Base-by-base conservation (phyloP, 1,140 invertebrate genomes). In the Dendrolimus kikuchii region DNA sequence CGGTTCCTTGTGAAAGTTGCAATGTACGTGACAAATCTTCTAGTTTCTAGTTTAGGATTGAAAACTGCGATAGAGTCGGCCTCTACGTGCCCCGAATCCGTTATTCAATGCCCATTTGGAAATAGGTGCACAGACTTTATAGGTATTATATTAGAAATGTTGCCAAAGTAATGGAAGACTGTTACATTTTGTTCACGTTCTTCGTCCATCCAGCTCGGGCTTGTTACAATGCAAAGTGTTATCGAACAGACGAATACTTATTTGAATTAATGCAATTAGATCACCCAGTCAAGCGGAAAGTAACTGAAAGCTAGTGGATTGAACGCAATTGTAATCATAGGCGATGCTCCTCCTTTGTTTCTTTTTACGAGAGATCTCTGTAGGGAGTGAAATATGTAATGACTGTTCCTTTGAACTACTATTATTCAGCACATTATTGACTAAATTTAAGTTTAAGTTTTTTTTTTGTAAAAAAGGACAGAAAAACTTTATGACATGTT, bases 11-110 rank as follows among this genome's bases (percentile, higher is more conserved):
- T 69, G 70, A 79, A 78, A 81, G 68, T 81, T 76, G 68, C 59
- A 68, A 62, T 66, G 74, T 82, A 85, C 79, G 81, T 85, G 81
- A 82, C 79, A 78, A 82, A 81, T 82, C 77, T 79, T 71, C 74
- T 71, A 74, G 71, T 76, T 78, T 80, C 67, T 63, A 79, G 64
- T 70, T 69, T 23, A 61, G 74, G 72, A 82, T 85, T 85, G 79
- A 85, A 85, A 85, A 85, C 77, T 82, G 73, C 79, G 74, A 82
- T 82, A 82, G 77, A 81, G 65, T 71, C 65, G 63, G 64, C 50
- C 49, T 51, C 58, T 55, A 79, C 79, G 81, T 85, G 81, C 70
- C 48, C 45, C 57, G 81, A 82, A 81, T 81, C 60, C 52, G 45
- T 67, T 73, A 79, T 79, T 71, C 71, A 64, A 58, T 68, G 67